Conservation (phyloP, 2,797 vertebrate species). For the Enteromius trimaculatus region DNA sequence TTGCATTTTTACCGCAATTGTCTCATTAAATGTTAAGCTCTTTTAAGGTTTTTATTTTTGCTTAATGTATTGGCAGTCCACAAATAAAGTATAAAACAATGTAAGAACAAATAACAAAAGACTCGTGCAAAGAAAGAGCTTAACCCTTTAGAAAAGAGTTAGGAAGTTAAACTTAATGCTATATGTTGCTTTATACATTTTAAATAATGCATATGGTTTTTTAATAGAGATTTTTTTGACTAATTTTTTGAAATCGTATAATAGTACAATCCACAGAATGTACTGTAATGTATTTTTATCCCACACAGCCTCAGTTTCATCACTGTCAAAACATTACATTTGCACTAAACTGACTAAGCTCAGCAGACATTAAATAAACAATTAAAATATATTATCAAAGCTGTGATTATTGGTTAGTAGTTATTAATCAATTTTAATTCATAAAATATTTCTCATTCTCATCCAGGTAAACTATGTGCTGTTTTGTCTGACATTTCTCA, state of each 20-base stretch:
- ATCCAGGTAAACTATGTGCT: no score
- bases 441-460: no score
- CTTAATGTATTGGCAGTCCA: background rate
- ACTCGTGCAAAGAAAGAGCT: background rate
- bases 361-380: background rate
- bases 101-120: background rate
- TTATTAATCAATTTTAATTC: no score
- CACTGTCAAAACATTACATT: background rate
- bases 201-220: background rate
- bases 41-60: background rate
- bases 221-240: no score
- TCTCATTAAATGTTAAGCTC: background rate
- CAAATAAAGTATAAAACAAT: background rate
- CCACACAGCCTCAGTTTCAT: background rate
- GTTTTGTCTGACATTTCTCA: background rate
- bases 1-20: slow-evolving; percentile 16
- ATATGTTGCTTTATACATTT: no score
- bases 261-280: background rate
- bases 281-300: background rate
- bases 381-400: background rate
- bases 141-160: background rate
- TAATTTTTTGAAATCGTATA: background rate
- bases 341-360: background rate
- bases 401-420: background rate
- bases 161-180: background rate